Evolutionary conservation across 2,888 invertebrate species (phyloP), one percentile per base, ranked within the genome.

Genomic region (Pedicia rivosa): DNA sequence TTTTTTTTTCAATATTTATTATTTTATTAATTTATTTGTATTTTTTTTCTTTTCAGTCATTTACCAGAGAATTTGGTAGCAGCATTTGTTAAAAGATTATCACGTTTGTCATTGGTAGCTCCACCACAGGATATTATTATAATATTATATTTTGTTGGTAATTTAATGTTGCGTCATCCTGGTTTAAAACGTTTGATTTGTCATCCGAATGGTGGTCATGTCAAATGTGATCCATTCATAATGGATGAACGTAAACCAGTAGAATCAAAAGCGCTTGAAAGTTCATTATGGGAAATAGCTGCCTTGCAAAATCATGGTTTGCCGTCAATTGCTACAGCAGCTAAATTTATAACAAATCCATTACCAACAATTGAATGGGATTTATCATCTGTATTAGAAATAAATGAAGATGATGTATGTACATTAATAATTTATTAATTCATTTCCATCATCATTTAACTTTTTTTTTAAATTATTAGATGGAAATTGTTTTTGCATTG

Each of bases 241-340:
- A 77, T 78, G 68, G 75, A 80, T 41, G 88, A 91, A 63, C 59
- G 72, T 5, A 79, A 86, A 55, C 86, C 88, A 1, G 56, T 68
- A 2, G 72, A 78, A 49, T 78, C 86, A 7, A 73, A 75, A 46
- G 97, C 95, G 1, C 64, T 87, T 5, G 74, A 82, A 42, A 91
- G 92, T 52, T 87, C 84, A 33, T 67, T 97, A 38, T 97, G 95
- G 95, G 95, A 97, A 66, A 68, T 91, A 41, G 70, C 75, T 47
- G 74, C 80, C 9, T 64, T 92, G 43, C 78, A 82, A 52, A 65
- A 68, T 44, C 86, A 87, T 54, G 68, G 70, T 9, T 52, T 78
- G 46, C 82, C 87, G 4, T 68, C 68, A 41, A 75, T 88, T 7
- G 70, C 78, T 13, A 67, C 67, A 32, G 76, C 79, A 1, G 86